Evolutionary conservation across 2,113 vertebrate species (phyloP).

Genomic region (Nycticryphes semicollaris): DNA sequence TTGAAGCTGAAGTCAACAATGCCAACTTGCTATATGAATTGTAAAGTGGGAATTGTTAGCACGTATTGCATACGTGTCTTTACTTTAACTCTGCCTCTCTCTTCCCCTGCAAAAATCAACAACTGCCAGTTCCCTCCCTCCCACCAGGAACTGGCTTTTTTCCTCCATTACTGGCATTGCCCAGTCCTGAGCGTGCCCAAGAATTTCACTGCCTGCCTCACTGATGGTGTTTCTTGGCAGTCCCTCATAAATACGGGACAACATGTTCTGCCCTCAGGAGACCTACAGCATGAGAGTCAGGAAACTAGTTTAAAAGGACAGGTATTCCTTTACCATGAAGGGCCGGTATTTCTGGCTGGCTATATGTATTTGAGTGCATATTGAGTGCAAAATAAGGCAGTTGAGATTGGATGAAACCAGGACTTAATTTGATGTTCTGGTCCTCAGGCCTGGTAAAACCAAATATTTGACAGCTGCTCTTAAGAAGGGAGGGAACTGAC

Average conservation of each 20-base stretch:
- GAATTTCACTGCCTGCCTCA: constrained; percentile 18
- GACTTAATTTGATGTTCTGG: background rate
- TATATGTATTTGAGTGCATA: background rate
- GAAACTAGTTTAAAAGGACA: background rate
- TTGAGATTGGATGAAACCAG: background rate
- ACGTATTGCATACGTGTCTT: background rate
- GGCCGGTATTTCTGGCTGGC: background rate
- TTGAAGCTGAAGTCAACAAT: background rate
- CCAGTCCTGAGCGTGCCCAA: background rate
- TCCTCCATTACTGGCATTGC: background rate
- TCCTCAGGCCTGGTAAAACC: background rate
- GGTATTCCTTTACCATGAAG: background rate
- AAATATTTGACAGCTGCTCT: background rate
- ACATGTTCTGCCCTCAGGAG: constrained; percentile 15
- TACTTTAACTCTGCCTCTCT: background rate
- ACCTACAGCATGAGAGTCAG: background rate
- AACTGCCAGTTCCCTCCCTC: background rate
- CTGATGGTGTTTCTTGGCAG: background rate
- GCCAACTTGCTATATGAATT: background rate
- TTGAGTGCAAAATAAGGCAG: background rate
- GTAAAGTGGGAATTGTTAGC: background rate
- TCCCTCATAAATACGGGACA: background rate
- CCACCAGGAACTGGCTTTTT: background rate
- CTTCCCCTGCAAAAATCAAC: background rate
- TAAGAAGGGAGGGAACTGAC: background rate